Evolutionary conservation across 2,797 vertebrate species (phyloP), one percentile per base, ranked within the genome.

Genomic region (Vireo griseus): DNA sequence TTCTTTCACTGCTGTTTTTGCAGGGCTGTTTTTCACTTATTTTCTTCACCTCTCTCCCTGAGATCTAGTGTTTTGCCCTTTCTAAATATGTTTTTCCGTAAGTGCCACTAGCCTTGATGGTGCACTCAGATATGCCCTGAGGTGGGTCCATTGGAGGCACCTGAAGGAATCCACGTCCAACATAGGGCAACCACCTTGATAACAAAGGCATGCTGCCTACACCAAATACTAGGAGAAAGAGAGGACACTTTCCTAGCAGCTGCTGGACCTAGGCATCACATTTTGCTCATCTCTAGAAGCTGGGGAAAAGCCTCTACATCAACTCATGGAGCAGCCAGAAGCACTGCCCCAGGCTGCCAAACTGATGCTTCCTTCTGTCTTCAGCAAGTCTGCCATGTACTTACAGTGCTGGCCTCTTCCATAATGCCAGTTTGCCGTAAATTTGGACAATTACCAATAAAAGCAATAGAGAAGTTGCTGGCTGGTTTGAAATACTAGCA

Each of bases 291-390:
- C 28, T 62, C 40, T 50, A 52, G 52, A 74, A 81, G 18, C 6
- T 50, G 33, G 6, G 21, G 15, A n/a, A 95, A 93, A 50, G 5
- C 16, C 31, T 65, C 28, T 33, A n/a, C 35, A 52, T 16, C 29
- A 90, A 10, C 33, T 22, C 1, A 0, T 31, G 25, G 22, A 24
- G 5, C 35, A 81, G 33, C 28, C 29, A 39, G 44, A 65, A 50
- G 12, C 35, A 50, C 15, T 71, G 14, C 24, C 35, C 21, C 29
- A 69, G 37, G 19, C 40, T 22, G 44, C 17, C 17, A 63, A 37
- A 57, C 16, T 13, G 62, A 48, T 7, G 7, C 19, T 48, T 51
- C 1, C 1, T n/a, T 13, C 2, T 5, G 5, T 37, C 8, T 25
- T 20, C 13, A 33, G 13, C 5, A 69, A 42, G 14, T 35, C 48